Evolutionary conservation across 1,140 invertebrate species (phyloP).

Genomic region (Drosophila tropicalis): DNA sequence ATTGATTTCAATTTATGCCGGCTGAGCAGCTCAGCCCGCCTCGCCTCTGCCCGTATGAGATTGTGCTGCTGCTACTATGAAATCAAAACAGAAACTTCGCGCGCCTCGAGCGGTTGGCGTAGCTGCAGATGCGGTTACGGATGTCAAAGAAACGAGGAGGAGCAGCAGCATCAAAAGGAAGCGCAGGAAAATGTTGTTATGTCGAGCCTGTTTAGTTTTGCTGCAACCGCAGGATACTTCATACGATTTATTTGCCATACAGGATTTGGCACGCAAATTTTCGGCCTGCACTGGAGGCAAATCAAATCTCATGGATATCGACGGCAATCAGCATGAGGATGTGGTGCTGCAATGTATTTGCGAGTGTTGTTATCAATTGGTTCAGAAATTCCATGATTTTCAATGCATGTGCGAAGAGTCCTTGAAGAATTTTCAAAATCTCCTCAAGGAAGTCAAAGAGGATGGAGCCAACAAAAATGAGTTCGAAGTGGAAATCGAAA

Average conservation of each 20-base stretch:
- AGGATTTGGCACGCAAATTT: conserved; percentile 59
- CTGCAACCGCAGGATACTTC: conserved; percentile 41
- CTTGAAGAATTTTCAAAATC: conserved; percentile 55
- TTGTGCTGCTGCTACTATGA: conserved; percentile 36
- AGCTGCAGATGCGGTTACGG: conserved; percentile 38
- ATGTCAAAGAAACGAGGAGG: background rate
- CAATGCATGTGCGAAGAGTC: conserved; percentile 73
- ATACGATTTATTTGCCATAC: conserved; percentile 48
- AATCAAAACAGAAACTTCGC: conserved; percentile 41
- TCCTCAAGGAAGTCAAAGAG: conserved; percentile 37
- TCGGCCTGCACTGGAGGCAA: conserved; percentile 43
- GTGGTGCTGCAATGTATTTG: conserved; percentile 64
- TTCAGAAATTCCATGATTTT: conserved; percentile 65
- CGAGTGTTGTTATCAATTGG: conserved; percentile 67
- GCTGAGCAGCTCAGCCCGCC: background rate
- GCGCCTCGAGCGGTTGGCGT: conserved; percentile 34
- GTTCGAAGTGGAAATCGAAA: conserved; percentile 14
- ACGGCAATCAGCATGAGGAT: conserved; percentile 15
- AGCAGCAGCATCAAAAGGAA: background rate
- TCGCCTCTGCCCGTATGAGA: background rate
- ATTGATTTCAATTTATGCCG: conserved; percentile 62
- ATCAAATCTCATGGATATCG: conserved; percentile 3
- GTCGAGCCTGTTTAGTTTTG: conserved; percentile 64
- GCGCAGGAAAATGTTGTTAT: conserved; percentile 47
- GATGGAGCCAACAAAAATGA: conserved; percentile 8